Evolutionary conservation across 2,797 vertebrate species (phyloP), one percentile per base, ranked within the genome.

Genomic region (Sebastolobus alascanus): DNA sequence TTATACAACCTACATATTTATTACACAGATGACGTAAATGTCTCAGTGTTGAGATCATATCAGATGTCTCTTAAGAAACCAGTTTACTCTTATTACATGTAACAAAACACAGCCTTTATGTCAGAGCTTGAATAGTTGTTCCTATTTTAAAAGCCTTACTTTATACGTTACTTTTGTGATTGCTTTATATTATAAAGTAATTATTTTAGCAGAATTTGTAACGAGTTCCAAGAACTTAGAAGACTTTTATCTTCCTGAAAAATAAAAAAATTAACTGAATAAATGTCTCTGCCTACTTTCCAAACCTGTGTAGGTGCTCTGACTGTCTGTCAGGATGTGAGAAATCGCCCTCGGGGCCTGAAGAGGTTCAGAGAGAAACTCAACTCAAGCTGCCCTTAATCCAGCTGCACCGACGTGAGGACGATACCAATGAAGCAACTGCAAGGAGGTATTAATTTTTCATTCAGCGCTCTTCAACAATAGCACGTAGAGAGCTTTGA

Each of bases 321-420:
- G 73, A 73, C 50, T 77, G 68, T 54, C 50, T 25, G 33, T 61
- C 33, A 50, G 60, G 70, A 73, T 83, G 79, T 73, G 68, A 67
- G 70, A 85, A 60, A 33, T 14, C 35, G 31, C 86, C 84, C 80
- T 63, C 25, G 3, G 78, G 85, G 60, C 37, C 37, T 9, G 20
- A 73, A 70, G 68, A 80, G 72, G 75, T 77, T 90, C 84, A 84
- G 52, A 87, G 71, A 86, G 75, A 89, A 83, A 80, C 56, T 89
- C 50, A 37, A 37, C 77, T 84, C 52, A 8, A 80, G 80, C 77
- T 55, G 76, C 73, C 64, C 68, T 68, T 91, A 75, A 92, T 93
- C 89, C 80, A 38, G 58, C 76, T 22, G 78, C 52, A 67, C 64
- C 38, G 87, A 90, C 88, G 82, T 92, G 90, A 91, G 68, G 13